Evolutionary conservation across 1,140 invertebrate species (phyloP), one percentile per base, ranked within the genome.

Genomic region (Drosophila lacertosa): DNA sequence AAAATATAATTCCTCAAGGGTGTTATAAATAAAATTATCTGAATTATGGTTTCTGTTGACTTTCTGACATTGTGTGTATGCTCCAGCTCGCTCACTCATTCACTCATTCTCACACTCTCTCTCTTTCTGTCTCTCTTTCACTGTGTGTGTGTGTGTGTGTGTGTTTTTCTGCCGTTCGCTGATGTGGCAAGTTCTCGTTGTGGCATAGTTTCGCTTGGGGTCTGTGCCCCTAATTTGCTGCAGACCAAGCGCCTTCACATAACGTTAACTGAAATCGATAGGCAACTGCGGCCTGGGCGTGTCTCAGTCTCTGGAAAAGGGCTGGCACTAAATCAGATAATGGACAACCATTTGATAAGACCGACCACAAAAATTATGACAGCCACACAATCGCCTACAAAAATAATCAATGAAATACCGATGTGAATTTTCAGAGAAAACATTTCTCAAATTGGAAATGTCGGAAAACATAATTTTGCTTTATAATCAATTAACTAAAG

Each of bases 21-120:
- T 89, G 83, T 89, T 89, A 89, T 89, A 89, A 89, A 89, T 89
- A 89, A 89, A 89, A 89, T 89, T 89, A 89, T 86, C 80, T 89
- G 79, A 89, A 89, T 89, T 84, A 89, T 89, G 80, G 84, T 89
- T 89, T 88, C 62, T 75, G 76, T 89, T 89, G 75, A 83, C 78
- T 89, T 78, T 83, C 65, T 70, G 68, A 89, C 82, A 77, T 55
- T 42, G 51, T 58, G 22, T 53, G 24, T 29, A 3, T 13, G 7
- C 24, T 33, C 40, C 10, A 6, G 10, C 26, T 37, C 11, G 4
- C 32, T 11, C 22, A 13, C 6, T 7, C 20, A 10, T 10, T 0
- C 24, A 1, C 33, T n/a, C 24, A 2, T 2, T 11, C n/a, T 29
- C 29, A 42, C 7, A n/a, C 47, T 18, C 39, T 13, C 35, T n/a